Evolutionary conservation across 2,113 vertebrate genomes (phyloP).

Genomic region (Promerops cafer): DNA sequence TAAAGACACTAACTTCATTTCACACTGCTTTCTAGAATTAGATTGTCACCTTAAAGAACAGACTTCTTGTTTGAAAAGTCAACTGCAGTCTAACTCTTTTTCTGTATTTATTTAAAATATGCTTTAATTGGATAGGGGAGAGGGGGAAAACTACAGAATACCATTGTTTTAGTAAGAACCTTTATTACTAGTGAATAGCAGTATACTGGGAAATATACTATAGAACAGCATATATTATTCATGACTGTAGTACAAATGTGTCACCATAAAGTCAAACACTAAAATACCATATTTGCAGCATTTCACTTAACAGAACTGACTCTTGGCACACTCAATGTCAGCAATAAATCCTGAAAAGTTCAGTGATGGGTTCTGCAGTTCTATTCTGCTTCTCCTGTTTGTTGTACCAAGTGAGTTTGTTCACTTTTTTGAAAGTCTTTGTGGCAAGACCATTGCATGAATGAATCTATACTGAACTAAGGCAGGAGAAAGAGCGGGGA

Average conservation of each 20-base stretch:
- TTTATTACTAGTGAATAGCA: background rate
- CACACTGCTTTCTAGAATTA: conserved; percentile 50
- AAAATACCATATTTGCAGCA: background rate
- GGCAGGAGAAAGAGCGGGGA: background rate
- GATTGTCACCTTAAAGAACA: conserved; percentile 15
- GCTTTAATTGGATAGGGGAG: background rate
- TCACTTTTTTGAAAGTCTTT: background rate
- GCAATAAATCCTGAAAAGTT: background rate
- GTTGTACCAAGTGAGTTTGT: background rate
- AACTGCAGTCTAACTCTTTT: background rate
- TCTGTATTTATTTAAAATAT: background rate
- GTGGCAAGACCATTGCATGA: background rate
- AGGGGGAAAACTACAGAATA: background rate
- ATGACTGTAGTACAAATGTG: background rate
- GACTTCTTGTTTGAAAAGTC: background rate
- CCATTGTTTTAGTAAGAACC: background rate
- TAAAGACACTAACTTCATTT: conserved; percentile 31
- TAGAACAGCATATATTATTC: background rate
- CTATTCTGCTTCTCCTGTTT: background rate
- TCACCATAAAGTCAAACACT: background rate
- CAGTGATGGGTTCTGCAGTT: background rate
- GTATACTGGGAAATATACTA: background rate
- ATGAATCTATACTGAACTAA: background rate
- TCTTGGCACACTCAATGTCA: background rate
- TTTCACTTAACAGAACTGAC: background rate